A percentile compares a stretch with the other conserved stretches of the same genome.
phyloP scores from a whole-genome alignment of 2,888 invertebrate genomes.

The Apamea epomidion region DNA sequence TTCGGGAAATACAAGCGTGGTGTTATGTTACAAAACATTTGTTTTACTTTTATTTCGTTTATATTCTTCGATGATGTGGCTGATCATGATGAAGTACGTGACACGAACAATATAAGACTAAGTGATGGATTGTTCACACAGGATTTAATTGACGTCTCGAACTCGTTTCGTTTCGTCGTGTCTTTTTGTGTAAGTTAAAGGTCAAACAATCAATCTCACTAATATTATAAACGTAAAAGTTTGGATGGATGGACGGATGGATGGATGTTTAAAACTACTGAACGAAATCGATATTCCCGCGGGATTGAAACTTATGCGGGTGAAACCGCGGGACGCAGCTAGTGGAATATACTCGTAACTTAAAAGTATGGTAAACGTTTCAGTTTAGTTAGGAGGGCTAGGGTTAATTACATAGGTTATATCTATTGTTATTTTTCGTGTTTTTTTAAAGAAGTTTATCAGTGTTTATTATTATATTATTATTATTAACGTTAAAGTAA shows the following conservation, averaged over 20 bases:
- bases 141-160: conserved; percentile 4
- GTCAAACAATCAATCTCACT: too few species aligned
- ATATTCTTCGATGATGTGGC: not conserved
- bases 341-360: too few species aligned
- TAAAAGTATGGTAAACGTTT: too few species aligned
- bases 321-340: too few species aligned
- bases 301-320: too few species aligned
- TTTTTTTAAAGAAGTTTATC: not conserved
- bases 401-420: too few species aligned
- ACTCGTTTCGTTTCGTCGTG: not conserved
- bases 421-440: not conserved
- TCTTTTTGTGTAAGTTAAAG: not conserved
- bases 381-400: too few species aligned
- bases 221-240: too few species aligned
- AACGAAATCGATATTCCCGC: too few species aligned
- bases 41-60: not conserved
- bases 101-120: conserved; percentile 1
- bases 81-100: conserved; percentile 23
- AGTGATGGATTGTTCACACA: conserved; percentile 11
- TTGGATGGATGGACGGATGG: too few species aligned
- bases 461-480: too few species aligned
- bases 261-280: too few species aligned
- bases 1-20: not conserved
- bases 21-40: not conserved
- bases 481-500: not conserved